Conservation (phyloP, 23 tunicate species). For the Ascidia mentula region DNA sequence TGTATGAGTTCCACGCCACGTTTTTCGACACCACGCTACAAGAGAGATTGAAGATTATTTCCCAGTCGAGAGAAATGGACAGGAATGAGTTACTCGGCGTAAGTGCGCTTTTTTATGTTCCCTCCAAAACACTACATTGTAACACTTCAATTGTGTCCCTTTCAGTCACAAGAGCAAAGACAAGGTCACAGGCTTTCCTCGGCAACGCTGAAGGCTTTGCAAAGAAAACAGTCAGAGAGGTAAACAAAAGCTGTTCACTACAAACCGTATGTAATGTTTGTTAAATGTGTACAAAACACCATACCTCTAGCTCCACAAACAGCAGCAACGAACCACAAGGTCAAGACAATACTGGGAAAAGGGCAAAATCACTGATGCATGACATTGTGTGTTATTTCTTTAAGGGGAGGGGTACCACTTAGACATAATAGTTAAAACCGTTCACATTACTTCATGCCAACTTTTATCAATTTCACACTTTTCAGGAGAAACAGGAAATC, state of each 20-base stretch:
- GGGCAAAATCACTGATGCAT: too few relatives aligned
- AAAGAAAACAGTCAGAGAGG: constrained; percentile 40
- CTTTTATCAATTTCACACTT: too few relatives aligned
- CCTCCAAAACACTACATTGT: neutral
- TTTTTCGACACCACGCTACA: constrained; percentile 31
- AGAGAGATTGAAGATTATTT: constrained; percentile 50
- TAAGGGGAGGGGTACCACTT: too few relatives aligned
- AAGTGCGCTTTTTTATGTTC: neutral
- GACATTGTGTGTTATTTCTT: too few relatives aligned
- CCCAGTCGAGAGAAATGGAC: constrained; percentile 19
- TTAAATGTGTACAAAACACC: too few relatives aligned
- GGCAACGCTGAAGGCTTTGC: constrained; percentile 68
- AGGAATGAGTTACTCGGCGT: neutral
- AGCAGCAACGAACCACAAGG: too few relatives aligned
- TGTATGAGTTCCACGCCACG: constrained; percentile 63
- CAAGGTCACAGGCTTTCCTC: constrained; percentile 36
- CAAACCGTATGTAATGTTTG: too few relatives aligned
- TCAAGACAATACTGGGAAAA: too few relatives aligned
- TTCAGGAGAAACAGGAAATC: too few relatives aligned
- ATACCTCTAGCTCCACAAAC: too few relatives aligned
- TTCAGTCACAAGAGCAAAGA: neutral
- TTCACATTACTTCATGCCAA: too few relatives aligned
- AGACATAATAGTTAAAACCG: too few relatives aligned
- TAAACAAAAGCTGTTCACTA: neutral
- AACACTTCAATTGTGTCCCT: neutral